These are phyloP conservation scores for Varanus salvator DNA, from an alignment of 2,113 vertebrate species.

Conservation along the genomic window DNA sequence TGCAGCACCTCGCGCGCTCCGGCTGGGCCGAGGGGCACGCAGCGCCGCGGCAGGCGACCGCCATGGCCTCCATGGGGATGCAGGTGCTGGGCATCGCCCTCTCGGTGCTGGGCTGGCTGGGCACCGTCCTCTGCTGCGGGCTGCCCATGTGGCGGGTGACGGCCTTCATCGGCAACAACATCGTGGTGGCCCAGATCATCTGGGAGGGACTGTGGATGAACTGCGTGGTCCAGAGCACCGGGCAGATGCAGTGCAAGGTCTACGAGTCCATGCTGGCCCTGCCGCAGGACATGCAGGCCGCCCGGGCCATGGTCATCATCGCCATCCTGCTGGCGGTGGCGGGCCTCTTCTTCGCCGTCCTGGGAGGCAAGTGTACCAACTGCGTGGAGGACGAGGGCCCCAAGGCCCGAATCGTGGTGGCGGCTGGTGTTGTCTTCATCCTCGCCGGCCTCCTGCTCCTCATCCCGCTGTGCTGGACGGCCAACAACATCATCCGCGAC, in stretches of 20 bases:
- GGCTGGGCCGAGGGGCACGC: not conserved
- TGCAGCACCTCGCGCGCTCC: not conserved
- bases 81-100: constrained; percentile 88
- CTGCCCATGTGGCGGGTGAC: constrained; percentile 93
- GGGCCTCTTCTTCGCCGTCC: constrained; percentile 84
- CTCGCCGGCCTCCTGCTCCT: constrained; percentile 80
- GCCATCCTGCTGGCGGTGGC: constrained; percentile 77
- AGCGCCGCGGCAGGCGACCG: not conserved
- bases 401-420: constrained; percentile 83
- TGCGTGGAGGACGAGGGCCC: constrained; percentile 82
- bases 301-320: constrained; percentile 84
- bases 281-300: constrained; percentile 85
- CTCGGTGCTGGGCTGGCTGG: constrained; percentile 88
- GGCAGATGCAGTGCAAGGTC: constrained; percentile 90
- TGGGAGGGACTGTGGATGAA: constrained; percentile 98
- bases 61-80: constrained; percentile 88
- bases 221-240: constrained; percentile 92
- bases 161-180: constrained; percentile 88
- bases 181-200: constrained; percentile 86
- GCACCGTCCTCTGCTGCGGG: constrained; percentile 81
- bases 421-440: constrained; percentile 81
- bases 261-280: constrained; percentile 88
- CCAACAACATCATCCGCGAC: constrained; percentile 81
- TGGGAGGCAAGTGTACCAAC: constrained; percentile 92
- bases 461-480: constrained; percentile 87